Conservation (phyloP, 2,888 invertebrate genomes). For the Oscheius sp. region DNA sequence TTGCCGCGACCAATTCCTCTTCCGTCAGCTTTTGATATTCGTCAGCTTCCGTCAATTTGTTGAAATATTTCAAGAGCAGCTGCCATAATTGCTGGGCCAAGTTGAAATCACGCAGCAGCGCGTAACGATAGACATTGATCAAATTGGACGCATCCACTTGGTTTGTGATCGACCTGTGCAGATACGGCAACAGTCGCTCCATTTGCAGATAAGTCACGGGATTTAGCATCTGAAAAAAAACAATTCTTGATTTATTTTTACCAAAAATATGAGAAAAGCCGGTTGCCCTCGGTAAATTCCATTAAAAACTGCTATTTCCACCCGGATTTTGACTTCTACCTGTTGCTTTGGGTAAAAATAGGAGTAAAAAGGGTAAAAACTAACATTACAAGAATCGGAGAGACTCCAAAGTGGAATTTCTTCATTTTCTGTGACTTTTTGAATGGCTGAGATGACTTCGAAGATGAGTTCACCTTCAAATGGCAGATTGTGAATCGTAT, state of each 20-base stretch:
- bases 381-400: neutral
- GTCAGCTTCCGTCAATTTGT: neutral
- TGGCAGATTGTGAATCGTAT: neutral
- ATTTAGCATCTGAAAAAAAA: neutral
- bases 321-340: no score
- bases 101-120: neutral
- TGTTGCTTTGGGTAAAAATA: no score
- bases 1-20: neutral
- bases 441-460: neutral
- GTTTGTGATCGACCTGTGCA: neutral
- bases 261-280: neutral
- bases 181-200: neutral
- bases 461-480: neutral
- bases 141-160: neutral
- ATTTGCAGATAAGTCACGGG: neutral
- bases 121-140: slow-evolving; percentile 10
- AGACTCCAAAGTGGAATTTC: slow-evolving; percentile 14
- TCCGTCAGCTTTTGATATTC: slow-evolving; percentile 10
- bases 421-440: neutral
- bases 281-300: no score
- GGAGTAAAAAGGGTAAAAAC: neutral
- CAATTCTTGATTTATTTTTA: neutral
- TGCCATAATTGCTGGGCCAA: slow-evolving; percentile 11
- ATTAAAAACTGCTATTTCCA: no score
- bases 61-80: slow-evolving; percentile 4